Evolutionary conservation across 1,140 invertebrate genomes (phyloP).

Genomic region (Anthonomus grandis): DNA sequence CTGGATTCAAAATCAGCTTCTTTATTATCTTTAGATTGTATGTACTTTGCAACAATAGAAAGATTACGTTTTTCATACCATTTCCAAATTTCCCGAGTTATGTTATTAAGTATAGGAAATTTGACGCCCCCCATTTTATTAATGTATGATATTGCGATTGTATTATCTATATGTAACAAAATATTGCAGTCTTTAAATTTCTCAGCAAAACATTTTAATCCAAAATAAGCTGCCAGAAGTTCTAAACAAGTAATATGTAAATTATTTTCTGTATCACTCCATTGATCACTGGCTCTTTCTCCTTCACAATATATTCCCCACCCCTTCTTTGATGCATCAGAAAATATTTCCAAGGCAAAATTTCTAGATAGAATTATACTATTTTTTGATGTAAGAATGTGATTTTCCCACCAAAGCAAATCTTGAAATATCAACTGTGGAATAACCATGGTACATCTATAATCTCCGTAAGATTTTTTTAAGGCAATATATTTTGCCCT

Average conservation of each 20-base stretch:
- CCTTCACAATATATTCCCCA: slow-evolving; percentile 33
- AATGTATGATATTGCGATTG: slow-evolving; percentile 49
- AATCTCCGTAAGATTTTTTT: neutral
- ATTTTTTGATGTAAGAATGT: neutral
- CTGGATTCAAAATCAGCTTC: slow-evolving; percentile 37
- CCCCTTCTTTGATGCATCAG: slow-evolving; percentile 35
- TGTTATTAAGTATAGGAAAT: neutral
- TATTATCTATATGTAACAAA: slow-evolving; percentile 29
- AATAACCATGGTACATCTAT: neutral
- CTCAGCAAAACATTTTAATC: slow-evolving; percentile 34
- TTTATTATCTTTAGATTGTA: slow-evolving; percentile 32
- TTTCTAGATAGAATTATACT: neutral
- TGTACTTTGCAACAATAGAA: slow-evolving; percentile 33
- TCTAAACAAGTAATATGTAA: slow-evolving; percentile 36
- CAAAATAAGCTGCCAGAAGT: slow-evolving; percentile 30
- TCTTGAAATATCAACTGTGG: neutral
- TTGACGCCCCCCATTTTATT: slow-evolving; percentile 32
- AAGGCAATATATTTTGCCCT: neutral
- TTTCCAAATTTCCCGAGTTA: slow-evolving; percentile 28
- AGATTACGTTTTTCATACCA: slow-evolving; percentile 38
- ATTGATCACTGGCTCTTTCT: slow-evolving; percentile 28
- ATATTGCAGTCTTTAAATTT: slow-evolving; percentile 11
- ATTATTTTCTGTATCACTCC: slow-evolving; percentile 22
- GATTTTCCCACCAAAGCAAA: neutral
- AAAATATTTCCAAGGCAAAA: slow-evolving; percentile 28